These are phyloP conservation scores for Scotopteryx bipunctaria DNA, from an alignment of 2,888 invertebrate species.

Conservation along the genomic window DNA sequence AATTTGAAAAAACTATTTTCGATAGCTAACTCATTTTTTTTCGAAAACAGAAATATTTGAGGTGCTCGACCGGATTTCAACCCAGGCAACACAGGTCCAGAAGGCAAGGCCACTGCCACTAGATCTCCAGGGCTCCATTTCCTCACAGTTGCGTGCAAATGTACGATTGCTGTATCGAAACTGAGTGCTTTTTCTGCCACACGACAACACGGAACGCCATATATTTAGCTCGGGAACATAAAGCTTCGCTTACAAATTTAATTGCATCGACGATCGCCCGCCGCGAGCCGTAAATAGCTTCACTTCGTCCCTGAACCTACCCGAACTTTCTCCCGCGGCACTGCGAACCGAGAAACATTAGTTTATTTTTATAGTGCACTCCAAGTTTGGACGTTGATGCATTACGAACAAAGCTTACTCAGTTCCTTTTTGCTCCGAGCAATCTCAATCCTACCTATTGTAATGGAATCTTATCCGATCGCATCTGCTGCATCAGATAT, in stretches of 20 bases:
- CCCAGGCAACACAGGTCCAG: too few species aligned
- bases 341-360: slow-evolving; percentile 51
- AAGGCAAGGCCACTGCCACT: too few species aligned
- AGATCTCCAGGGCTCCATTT: too few species aligned
- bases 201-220: slow-evolving; percentile 53
- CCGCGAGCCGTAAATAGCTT: slow-evolving; percentile 76
- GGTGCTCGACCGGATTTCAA: too few species aligned
- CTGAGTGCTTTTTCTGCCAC: slow-evolving; percentile 50
- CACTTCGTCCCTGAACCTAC: slow-evolving; percentile 78
- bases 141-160: slow-evolving; percentile 34
- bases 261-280: slow-evolving; percentile 81
- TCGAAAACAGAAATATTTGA: too few species aligned
- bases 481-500: slow-evolving; percentile 35
- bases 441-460: slow-evolving; percentile 15
- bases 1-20: not conserved
- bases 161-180: slow-evolving; percentile 42
- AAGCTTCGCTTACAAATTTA: slow-evolving; percentile 79
- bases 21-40: too few species aligned
- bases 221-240: slow-evolving; percentile 74
- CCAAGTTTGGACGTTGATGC: slow-evolving; percentile 31
- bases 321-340: slow-evolving; percentile 71
- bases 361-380: slow-evolving; percentile 50
- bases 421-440: slow-evolving; percentile 21
- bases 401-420: slow-evolving; percentile 21
- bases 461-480: slow-evolving; percentile 38